phyloP scores from a whole-genome alignment of 2,797 vertebrate genomes.

The Cacajao melanocephalus region DNA sequence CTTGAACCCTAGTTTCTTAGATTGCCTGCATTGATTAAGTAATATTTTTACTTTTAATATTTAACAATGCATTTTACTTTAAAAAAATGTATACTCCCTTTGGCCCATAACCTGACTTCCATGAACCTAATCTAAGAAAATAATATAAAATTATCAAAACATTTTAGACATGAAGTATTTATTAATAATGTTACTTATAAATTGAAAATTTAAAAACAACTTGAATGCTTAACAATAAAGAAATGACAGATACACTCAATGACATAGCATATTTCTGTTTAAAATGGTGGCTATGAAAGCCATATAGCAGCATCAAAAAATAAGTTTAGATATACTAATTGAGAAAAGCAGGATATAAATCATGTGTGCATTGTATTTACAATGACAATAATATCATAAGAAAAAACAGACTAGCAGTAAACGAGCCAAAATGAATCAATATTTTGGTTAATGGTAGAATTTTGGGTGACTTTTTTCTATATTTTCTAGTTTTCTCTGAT shows the following conservation, averaged over 20 bases:
- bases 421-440: not conserved
- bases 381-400: conserved; percentile 15
- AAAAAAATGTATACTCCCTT: not conserved
- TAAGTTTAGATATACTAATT: not conserved
- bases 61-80: not conserved
- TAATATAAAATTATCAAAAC: conserved; percentile 35
- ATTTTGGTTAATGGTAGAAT: not conserved
- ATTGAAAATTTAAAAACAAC: conserved; percentile 36
- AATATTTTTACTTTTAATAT: not conserved
- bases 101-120: conserved; percentile 5
- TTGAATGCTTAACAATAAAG: not conserved
- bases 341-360: not conserved
- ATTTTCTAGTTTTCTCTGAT: conserved; percentile 27
- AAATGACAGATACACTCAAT: not conserved
- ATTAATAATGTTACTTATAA: conserved; percentile 15
- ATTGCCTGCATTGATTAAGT: conserved; percentile 21
- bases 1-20: conserved; percentile 28
- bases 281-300: not conserved
- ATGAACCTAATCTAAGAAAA: conserved; percentile 42
- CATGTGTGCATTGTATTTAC: not conserved
- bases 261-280: not conserved
- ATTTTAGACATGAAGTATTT: not conserved
- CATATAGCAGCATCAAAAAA: not conserved
- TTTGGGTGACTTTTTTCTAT: not conserved
- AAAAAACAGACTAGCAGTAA: not conserved